Evolutionary conservation across 2,888 invertebrate genomes (phyloP), one percentile per base, ranked within the genome.

Genomic region (Leptogaster cylindrica): DNA sequence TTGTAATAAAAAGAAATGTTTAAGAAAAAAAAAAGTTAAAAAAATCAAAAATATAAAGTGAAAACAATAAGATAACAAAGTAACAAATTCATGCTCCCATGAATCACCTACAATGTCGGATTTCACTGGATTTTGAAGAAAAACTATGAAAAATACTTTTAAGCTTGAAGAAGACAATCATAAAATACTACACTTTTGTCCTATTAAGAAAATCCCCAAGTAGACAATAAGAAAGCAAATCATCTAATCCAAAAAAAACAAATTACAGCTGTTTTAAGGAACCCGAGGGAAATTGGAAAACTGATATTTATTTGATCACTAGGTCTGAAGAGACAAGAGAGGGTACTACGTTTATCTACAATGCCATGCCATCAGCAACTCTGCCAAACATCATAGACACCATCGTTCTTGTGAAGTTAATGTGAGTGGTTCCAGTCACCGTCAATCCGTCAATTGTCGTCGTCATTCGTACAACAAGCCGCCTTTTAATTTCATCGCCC

Each of bases 231-330:
- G 68, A 68, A 70, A 70, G 68, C 70, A 70, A 70, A 69, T 39
- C 48, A 39, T 65, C 31, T 68, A 65, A 68, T 66, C 55, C 65
- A 52, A 67, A 66, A 68, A 66, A 31, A n/a, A n/a, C n/a, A 66
- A 65, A 70, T 66, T 65, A 66, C 66, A 67, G 65, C 65, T 68
- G 52, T 50, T 70, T 63, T 65, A 66, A 58, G 61, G 68, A 68
- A 55, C 50, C 23, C 68, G 64, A 36, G 67, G 69, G 64, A 63
- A 68, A 66, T 31, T 70, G 68, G 68, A 51, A 71, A 69, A 71
- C 69, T 71, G 66, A 71, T 71, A 68, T 71, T 71, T 71, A 70
- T 70, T 71, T 71, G 71, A 70, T 71, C 70, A 70, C 46, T 71
- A 70, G 70, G 65, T 71, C 27, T 63, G 68, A 71, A 68, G 65